Evolutionary conservation across 2,113 vertebrate species (phyloP).

Genomic region (Nyctibius bracteatus): DNA sequence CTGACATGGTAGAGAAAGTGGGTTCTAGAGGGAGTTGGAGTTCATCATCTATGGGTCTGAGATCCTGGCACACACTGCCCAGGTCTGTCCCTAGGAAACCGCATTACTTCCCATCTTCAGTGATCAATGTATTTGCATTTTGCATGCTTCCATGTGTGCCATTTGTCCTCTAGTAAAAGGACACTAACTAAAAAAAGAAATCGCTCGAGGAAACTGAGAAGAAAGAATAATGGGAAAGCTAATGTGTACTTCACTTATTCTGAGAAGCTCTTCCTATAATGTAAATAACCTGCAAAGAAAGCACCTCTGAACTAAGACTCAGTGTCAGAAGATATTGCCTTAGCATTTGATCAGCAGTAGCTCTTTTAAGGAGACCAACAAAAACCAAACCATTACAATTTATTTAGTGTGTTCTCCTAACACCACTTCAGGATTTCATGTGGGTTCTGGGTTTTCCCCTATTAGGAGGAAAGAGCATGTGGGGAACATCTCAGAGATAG

Average conservation of each 20-base stretch:
- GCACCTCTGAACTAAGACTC: neutral
- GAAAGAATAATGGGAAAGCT: neutral
- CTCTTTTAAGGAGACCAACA: neutral
- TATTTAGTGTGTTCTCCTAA: neutral
- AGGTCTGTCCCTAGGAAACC: rapidly evolving
- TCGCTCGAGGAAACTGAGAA: neutral
- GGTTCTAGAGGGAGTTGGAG: neutral
- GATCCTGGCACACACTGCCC: neutral
- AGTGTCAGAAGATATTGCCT: neutral
- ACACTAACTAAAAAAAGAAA: neutral
- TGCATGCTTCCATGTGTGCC: neutral
- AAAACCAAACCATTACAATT: neutral
- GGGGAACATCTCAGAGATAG: neutral
- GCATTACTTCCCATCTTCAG: neutral
- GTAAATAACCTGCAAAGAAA: neutral
- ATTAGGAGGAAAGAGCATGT: neutral
- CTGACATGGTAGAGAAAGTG: neutral
- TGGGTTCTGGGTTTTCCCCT: neutral
- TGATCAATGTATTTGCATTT: neutral
- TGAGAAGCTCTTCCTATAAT: neutral
- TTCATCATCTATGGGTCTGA: neutral
- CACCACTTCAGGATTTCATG: neutral
- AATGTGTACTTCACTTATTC: neutral
- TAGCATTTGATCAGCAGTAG: neutral
- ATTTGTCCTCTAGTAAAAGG: neutral